Evolutionary conservation across 2,113 vertebrate genomes (phyloP).

Genomic region (Mixornis gularis): DNA sequence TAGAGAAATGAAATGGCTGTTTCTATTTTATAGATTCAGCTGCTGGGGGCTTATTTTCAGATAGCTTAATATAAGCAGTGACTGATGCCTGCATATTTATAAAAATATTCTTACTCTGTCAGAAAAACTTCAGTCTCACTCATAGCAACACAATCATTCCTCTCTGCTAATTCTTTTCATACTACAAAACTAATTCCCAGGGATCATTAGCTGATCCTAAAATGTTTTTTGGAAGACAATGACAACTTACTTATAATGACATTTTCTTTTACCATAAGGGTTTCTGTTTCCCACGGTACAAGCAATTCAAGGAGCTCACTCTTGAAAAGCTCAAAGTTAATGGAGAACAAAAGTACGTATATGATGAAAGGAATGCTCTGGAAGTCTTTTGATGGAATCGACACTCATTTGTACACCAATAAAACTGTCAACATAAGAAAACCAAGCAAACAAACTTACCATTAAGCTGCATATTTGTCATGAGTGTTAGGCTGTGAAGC

Average conservation of each 20-base stretch:
- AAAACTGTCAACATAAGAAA: background rate
- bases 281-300: background rate
- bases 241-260: background rate
- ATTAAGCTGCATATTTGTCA: constrained; percentile 95
- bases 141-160: background rate
- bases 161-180: background rate
- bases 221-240: background rate
- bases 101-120: background rate
- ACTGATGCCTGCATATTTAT: background rate
- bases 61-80: background rate
- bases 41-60: background rate
- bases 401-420: background rate
- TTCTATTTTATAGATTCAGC: background rate
- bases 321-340: background rate
- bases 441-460: constrained; percentile 73
- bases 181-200: background rate
- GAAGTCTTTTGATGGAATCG: background rate
- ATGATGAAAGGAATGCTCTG: background rate
- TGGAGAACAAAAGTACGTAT: background rate
- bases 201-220: background rate
- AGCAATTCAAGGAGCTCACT: background rate
- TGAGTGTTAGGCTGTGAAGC: constrained; percentile 94
- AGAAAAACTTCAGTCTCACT: background rate
- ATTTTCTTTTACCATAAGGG: background rate
- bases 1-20: background rate